Base-by-base conservation (phyloP, 2,888 invertebrate genomes). In the Plebejus anna region DNA sequence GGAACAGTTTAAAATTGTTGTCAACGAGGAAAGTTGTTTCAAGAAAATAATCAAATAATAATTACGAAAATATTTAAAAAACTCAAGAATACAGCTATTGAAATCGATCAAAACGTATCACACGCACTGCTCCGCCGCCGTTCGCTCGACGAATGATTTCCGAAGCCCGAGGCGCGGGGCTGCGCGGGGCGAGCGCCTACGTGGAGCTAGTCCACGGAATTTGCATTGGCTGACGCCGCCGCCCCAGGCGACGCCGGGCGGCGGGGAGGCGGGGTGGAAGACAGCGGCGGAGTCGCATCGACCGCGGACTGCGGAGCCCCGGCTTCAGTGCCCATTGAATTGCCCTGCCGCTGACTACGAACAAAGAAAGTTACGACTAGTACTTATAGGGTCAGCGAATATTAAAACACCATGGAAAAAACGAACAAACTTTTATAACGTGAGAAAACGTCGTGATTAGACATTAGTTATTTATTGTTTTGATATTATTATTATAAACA, bases 141-240 rank as follows among this genome's bases (percentile, higher is more conserved):
- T 32, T 32, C 66, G 66, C 66, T 36, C 66, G 32, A 66, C 32
- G 66, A 66, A 66, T 66, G 66, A 32, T 66, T 36, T 16, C 66
- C 66, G 66, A 36, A 36, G 13, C 66, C 66, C 61, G 61, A 61
- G 66, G 16, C 13, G 32, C 32, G 32, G 32, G 1, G 32, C 32
- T 32, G 13, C 13, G 32, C 66, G 66, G 13, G 66, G 11, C 32
- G 32, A 32, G 66, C 32, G 66, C 11, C 66, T 32, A 66, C 66
- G 66, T 66, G 66, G 32, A 66, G 32, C 66, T 66, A 66, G 66
- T 66, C 6, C 28, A 13, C 32, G 66, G 66, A 66, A 36, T 66
- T 66, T 66, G 66, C 13, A 66, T 66, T 66, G 66, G 66, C 66
- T 66, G 66, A 36, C 66, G 66, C 66, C 66, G 66, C 66, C 32